These are phyloP conservation scores for Deilephila elpenor DNA, from an alignment of 2,888 invertebrate genomes.

Conservation along the genomic window DNA sequence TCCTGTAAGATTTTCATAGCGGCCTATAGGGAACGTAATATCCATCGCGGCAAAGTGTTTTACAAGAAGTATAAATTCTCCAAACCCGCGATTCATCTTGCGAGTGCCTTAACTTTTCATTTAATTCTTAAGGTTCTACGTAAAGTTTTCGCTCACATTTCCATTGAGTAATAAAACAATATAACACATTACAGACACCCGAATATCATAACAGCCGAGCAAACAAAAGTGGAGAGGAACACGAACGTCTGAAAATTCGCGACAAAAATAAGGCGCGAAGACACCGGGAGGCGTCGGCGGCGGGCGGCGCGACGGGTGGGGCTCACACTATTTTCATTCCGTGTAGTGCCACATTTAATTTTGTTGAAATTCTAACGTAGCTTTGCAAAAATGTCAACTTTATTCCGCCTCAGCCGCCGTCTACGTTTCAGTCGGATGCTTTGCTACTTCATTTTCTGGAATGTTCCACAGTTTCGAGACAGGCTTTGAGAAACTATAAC, in stretches of 20 bases:
- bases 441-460: constrained; percentile 81
- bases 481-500: constrained; percentile 83
- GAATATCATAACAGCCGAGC: not conserved
- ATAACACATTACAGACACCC: not conserved
- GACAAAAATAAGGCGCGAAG: constrained; percentile 63
- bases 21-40: no score
- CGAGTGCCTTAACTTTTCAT: not conserved
- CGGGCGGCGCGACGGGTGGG: constrained; percentile 35
- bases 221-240: constrained; percentile 33
- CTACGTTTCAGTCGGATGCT: constrained; percentile 78
- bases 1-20: no score
- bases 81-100: no score
- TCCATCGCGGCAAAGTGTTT: no score
- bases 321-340: constrained; percentile 81
- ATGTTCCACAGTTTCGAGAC: constrained; percentile 79
- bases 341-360: constrained; percentile 84
- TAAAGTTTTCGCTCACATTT: not conserved
- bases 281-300: constrained; percentile 40
- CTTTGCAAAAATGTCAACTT: constrained; percentile 85
- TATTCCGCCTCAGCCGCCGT: constrained; percentile 81
- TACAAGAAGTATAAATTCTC: no score
- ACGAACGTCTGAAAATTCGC: constrained; percentile 50
- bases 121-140: not conserved
- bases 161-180: not conserved
- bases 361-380: constrained; percentile 83